Evolutionary conservation across 2,888 invertebrate genomes (phyloP).

Genomic region (Cheilosia variabilis): DNA sequence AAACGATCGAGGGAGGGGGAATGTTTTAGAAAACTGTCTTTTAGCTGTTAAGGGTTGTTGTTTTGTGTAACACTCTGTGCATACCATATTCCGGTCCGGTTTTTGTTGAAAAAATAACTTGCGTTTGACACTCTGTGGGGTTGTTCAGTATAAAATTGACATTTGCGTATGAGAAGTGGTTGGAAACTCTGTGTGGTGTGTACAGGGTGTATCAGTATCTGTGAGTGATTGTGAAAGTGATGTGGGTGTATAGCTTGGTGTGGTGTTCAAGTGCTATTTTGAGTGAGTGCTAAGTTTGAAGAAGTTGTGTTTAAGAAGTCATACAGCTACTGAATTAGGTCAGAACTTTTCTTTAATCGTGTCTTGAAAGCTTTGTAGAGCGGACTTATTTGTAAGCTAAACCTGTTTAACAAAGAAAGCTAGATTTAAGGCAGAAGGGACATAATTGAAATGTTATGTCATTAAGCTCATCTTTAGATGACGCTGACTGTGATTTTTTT

Average conservation of each 20-base stretch:
- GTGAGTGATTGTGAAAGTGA: background rate
- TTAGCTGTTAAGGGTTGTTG: background rate
- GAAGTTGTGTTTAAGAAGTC: too few species aligned
- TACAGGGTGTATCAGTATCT: background rate
- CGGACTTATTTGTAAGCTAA: too few species aligned
- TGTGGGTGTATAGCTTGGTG: background rate
- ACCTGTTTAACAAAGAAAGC: too few species aligned
- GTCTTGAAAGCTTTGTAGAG: too few species aligned
- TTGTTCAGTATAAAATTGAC: slow-evolving; percentile 27
- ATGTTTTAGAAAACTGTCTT: slow-evolving; percentile 1
- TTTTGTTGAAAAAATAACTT: background rate
- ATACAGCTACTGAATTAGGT: too few species aligned
- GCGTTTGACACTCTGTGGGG: slow-evolving; percentile 49
- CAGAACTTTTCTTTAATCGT: too few species aligned
- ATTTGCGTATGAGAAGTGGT: background rate
- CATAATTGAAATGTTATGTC: too few species aligned
- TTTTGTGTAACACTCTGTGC: slow-evolving; percentile 68
- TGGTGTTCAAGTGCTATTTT: background rate
- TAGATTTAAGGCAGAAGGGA: too few species aligned
- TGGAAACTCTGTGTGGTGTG: background rate
- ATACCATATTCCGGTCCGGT: slow-evolving; percentile 20
- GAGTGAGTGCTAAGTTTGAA: too few species aligned
- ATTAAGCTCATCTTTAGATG: too few species aligned
- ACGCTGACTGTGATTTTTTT: too few species aligned
- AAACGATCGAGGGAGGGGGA: slow-evolving; percentile 80